Percentiles rank a stretch among this genome's conserved stretches.
Conservation (phyloP, 2,797 vertebrate species). For the Bovichtus variegatus region DNA sequence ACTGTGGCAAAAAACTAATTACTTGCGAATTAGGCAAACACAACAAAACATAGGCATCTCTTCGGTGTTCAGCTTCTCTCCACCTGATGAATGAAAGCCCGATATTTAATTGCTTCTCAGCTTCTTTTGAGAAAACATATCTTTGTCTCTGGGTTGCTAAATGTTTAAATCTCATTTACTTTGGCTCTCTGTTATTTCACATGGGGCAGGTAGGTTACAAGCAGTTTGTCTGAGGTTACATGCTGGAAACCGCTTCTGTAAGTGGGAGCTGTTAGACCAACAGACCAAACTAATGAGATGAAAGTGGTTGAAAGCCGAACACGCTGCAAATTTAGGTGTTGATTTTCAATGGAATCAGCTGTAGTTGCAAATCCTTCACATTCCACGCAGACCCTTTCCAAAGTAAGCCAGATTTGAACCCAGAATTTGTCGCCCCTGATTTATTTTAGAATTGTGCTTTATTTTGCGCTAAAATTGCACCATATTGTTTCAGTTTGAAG, state of each 20-base stretch:
- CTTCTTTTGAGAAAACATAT: conserved; percentile 29
- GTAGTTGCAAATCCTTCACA: conserved; percentile 1
- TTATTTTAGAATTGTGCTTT: too few species aligned
- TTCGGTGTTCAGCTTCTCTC: conserved; percentile 14
- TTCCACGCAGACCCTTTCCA: neutral
- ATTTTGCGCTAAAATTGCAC: too few species aligned
- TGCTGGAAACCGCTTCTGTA: conserved; percentile 18
- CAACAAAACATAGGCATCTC: neutral
- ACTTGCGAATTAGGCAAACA: neutral
- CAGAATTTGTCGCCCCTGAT: neutral
- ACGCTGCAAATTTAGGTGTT: conserved; percentile 14
- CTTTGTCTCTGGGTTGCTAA: conserved; percentile 10
- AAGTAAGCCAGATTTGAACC: neutral
- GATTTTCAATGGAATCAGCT: conserved; percentile 16
- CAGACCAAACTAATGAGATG: conserved; percentile 37
- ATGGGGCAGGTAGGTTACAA: conserved; percentile 34
- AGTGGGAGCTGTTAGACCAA: conserved; percentile 9
- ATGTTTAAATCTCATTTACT: conserved; percentile 52
- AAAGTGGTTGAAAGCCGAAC: conserved; percentile 23
- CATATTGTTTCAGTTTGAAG: neutral
- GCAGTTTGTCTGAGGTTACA: conserved; percentile 23
- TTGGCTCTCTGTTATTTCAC: conserved; percentile 38
- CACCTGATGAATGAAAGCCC: conserved; percentile 24
- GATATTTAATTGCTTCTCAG: conserved; percentile 31
- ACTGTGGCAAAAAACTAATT: neutral